A percentile compares a stretch with the other conserved stretches of the same genome.
Conservation (phyloP, 2,113 vertebrate genomes). For the Erythrolamprus reginae region DNA sequence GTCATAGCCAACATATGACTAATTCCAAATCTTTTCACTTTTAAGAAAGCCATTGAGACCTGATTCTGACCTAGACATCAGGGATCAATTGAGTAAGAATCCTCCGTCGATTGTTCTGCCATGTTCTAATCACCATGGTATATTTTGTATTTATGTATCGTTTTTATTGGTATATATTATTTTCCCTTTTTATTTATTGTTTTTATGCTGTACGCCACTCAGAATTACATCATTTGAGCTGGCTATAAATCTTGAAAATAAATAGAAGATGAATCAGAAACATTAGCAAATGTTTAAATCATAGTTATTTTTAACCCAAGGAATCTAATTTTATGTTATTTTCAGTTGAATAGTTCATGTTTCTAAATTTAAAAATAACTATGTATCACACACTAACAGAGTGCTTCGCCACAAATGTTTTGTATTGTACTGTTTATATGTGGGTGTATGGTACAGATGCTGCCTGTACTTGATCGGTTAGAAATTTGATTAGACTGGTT, state of each 20-base stretch:
- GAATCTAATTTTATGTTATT: conserved; percentile 14
- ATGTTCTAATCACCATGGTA: background rate
- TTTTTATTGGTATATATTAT: background rate
- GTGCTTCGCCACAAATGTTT: background rate
- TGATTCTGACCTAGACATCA: background rate
- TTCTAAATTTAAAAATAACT: conserved; percentile 24
- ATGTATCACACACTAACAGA: conserved; percentile 2
- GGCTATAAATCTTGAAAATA: background rate
- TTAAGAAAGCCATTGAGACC: background rate
- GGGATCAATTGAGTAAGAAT: background rate
- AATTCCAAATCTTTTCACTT: background rate
- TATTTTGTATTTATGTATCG: background rate
- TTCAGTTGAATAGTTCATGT: conserved; percentile 38
- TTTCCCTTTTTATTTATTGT: background rate
- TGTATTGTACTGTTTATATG: background rate
- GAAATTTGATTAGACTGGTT: background rate
- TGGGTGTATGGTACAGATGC: rapidly evolving
- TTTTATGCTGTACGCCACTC: background rate
- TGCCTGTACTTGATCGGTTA: background rate
- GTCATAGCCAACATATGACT: background rate
- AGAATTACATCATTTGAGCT: background rate
- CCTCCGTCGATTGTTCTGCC: background rate
- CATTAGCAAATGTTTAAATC: conserved; percentile 17
- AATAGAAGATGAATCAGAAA: background rate
- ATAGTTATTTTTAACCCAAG: conserved; percentile 30